These are phyloP conservation scores for Zaprionus obscuricornis DNA, from an alignment of 2,888 invertebrate species.

Conservation along the genomic window DNA sequence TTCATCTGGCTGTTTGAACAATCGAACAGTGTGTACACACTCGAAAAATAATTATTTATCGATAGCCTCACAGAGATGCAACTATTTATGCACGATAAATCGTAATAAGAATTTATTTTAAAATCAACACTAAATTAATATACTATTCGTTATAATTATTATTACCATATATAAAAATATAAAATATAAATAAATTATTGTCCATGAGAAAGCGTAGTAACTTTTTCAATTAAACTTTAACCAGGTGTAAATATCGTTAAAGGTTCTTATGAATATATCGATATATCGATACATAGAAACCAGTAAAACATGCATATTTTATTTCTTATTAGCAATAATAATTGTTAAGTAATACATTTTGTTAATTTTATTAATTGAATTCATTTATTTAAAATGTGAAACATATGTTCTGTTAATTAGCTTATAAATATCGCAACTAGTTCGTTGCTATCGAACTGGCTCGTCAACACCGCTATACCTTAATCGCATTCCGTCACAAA, in stretches of 20 bases:
- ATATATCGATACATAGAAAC: neutral
- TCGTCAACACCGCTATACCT: conserved; percentile 4
- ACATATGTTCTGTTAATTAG: too few relatives aligned
- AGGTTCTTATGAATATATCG: conserved; percentile 7
- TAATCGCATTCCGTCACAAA: conserved; percentile 66
- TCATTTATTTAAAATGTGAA: too few relatives aligned
- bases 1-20: conserved; percentile 10
- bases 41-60: neutral
- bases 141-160: neutral
- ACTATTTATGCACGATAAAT: too few relatives aligned
- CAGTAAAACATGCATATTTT: neutral
- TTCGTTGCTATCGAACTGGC: conserved; percentile 16
- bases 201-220: too few relatives aligned
- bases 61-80: too few relatives aligned
- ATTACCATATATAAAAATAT: neutral
- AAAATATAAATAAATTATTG: too few relatives aligned
- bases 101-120: neutral
- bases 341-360: neutral
- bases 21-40: conserved; percentile 41
- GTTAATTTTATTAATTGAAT: neutral
- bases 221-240: too few relatives aligned
- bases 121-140: neutral
- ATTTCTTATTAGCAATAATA: too few relatives aligned
- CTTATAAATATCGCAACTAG: too few relatives aligned
- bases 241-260: neutral